Conservation (phyloP, 37 sponge, comb jelly and placozoan species). For the Cliona cf. orientalis region DNA sequence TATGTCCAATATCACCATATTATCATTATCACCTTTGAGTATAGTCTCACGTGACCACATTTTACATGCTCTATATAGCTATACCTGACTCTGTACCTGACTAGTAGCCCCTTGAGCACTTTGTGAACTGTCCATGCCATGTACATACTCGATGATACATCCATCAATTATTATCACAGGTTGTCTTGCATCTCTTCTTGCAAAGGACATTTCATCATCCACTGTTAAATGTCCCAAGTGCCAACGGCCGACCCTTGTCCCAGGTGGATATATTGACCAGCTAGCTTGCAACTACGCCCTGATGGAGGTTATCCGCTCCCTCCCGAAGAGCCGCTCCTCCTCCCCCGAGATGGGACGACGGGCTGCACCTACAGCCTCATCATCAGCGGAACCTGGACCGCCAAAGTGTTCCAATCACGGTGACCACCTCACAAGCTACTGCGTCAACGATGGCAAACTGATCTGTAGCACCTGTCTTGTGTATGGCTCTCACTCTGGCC, state of each 20-base stretch:
- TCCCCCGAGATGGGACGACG: no score
- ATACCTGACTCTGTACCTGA: no score
- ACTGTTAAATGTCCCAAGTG: conserved; percentile 43
- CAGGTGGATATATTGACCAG: neutral
- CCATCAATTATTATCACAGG: no score
- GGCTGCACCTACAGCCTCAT: no score
- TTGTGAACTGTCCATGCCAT: no score
- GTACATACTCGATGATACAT: no score
- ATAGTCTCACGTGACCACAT: no score
- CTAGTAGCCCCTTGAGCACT: no score
- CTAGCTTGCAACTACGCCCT: conserved; percentile 37
- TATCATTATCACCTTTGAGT: no score
- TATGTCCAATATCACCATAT: no score
- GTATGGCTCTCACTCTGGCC: conserved; percentile 28
- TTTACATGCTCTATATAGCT: no score
- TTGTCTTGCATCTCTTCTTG: neutral
- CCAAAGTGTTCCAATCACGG: conserved; percentile 16
- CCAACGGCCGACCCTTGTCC: neutral
- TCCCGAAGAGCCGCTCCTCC: neutral
- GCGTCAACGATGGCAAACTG: conserved; percentile 25
- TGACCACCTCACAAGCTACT: conserved; percentile 49
- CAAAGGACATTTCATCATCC: neutral
- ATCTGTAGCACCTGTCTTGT: conserved; percentile 58
- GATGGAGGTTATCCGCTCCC: conserved; percentile 11
- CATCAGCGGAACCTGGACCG: neutral